Percentiles rank a stretch among this genome's conserved stretches.
Conservation (phyloP, 2,888 invertebrate species). For the Hydriomena furcata region DNA sequence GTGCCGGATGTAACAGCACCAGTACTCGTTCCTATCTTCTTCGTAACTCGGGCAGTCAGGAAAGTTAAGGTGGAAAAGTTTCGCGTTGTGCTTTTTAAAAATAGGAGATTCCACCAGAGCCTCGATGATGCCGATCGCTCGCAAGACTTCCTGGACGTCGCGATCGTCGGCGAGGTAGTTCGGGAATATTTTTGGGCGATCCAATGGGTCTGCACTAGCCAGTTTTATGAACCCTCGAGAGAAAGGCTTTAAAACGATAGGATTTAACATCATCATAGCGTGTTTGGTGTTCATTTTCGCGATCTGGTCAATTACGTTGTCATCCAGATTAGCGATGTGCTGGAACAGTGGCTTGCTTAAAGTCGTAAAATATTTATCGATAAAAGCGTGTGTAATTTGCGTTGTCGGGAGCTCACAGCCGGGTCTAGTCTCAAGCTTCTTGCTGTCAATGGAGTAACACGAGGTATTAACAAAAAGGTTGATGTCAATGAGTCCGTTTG, state of each 20-base stretch:
- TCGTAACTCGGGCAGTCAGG: slow-evolving; percentile 45
- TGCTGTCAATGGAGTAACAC: slow-evolving; percentile 51
- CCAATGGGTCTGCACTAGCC: slow-evolving; percentile 45
- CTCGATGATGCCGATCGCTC: slow-evolving; percentile 49
- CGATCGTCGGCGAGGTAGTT: slow-evolving; percentile 52
- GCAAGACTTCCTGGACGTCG: slow-evolving; percentile 52
- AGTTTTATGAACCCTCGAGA: slow-evolving; percentile 57
- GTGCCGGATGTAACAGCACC: slow-evolving; percentile 60
- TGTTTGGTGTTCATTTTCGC: slow-evolving; percentile 40
- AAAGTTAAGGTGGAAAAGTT: slow-evolving; percentile 42
- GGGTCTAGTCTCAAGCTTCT: slow-evolving; percentile 37
- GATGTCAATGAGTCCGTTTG: slow-evolving; percentile 56
- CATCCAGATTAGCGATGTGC: slow-evolving; percentile 34
- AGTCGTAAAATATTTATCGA: slow-evolving; percentile 40
- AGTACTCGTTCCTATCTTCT: slow-evolving; percentile 41
- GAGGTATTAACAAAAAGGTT: slow-evolving; percentile 51
- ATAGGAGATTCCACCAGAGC: slow-evolving; percentile 42
- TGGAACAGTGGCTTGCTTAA: slow-evolving; percentile 35
- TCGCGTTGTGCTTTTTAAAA: slow-evolving; percentile 42
- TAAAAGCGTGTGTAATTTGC: slow-evolving; percentile 53
- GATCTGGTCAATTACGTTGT: slow-evolving; percentile 45
- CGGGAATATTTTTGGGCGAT: slow-evolving; percentile 49
- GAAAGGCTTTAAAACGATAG: slow-evolving; percentile 49
- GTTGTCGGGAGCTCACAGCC: slow-evolving; percentile 54
- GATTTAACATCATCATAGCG: slow-evolving; percentile 46